Conservation (phyloP, 2,113 vertebrate species). For the Pagrus major region DNA sequence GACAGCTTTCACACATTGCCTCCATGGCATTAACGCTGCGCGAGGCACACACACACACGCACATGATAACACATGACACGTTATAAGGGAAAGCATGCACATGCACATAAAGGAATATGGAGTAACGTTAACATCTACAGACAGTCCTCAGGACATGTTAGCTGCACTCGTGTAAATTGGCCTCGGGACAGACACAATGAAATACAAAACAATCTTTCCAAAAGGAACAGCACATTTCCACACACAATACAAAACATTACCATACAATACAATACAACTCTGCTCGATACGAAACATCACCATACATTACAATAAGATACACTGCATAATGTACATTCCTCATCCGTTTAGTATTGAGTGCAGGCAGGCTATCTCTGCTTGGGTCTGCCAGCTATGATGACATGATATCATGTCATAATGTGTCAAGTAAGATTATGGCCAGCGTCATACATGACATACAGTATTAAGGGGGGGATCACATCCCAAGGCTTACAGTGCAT, state of each 20-base stretch:
- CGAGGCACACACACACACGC: conserved; percentile 16
- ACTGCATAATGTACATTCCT: conserved; percentile 19
- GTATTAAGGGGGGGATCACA: conserved; percentile 3
- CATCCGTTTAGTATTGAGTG: conserved; percentile 50
- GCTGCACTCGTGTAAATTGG: conserved; percentile 45
- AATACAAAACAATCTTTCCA: conserved; percentile 23
- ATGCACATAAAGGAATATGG: conserved; percentile 22
- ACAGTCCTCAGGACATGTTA: conserved; percentile 40
- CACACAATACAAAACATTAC: conserved; percentile 38
- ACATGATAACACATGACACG: conserved; percentile 7
- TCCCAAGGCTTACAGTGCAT: conserved; percentile 19
- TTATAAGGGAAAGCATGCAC: conserved; percentile 12
- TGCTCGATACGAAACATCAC: conserved; percentile 28
- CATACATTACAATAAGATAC: conserved; percentile 15
- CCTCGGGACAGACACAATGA: conserved; percentile 32
- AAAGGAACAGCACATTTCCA: conserved; percentile 31
- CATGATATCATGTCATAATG: conserved; percentile 62
- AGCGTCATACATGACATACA: conserved; percentile 40
- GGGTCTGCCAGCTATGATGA: conserved; percentile 41
- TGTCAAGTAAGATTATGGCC: conserved; percentile 63
- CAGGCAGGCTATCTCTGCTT: conserved; percentile 31
- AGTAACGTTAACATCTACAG: conserved; percentile 54
- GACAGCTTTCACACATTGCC: conserved; percentile 77
- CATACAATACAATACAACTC: conserved; percentile 30
- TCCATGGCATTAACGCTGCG: conserved; percentile 59